Conservation (phyloP, 2,113 vertebrate genomes). For the Dasyprocta punctata region DNA sequence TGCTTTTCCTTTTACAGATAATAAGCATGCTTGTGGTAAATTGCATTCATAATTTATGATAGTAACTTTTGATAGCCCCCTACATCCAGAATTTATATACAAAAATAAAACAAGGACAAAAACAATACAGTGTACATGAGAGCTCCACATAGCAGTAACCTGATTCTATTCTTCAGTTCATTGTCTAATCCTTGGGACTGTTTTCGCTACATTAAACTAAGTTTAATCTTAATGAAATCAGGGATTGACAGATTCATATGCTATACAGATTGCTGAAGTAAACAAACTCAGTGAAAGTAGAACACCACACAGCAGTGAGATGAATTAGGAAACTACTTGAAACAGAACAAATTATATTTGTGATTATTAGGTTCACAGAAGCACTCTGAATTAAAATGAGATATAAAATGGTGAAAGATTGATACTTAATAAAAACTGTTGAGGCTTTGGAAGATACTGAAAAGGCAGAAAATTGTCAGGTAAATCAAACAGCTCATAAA, state of each 20-base stretch:
- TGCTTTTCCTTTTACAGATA: not conserved
- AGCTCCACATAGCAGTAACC: not conserved
- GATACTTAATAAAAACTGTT: conserved; percentile 40
- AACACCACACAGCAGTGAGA: not conserved
- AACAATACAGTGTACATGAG: not conserved
- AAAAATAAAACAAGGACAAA: not conserved
- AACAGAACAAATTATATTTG: conserved; percentile 40
- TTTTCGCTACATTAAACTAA: conserved; percentile 32
- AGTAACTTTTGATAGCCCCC: not conserved
- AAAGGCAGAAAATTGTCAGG: conserved; percentile 19
- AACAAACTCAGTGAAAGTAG: not conserved
- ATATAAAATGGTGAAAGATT: not conserved
- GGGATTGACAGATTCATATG: not conserved
- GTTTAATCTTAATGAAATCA: conserved; percentile 67
- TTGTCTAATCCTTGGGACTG: conserved; percentile 6
- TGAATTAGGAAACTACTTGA: conserved; percentile 45
- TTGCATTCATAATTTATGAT: not conserved
- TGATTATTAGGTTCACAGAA: conserved; percentile 36
- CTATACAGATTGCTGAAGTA: not conserved
- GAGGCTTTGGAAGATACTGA: not conserved
- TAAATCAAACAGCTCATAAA: not conserved
- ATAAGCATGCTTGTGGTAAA: not conserved
- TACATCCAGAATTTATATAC: not conserved
- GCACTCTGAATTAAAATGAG: conserved; percentile 39
- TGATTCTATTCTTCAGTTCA: not conserved